Percentiles rank a stretch among this genome's conserved stretches.
Evolutionary conservation across 2,797 vertebrate species (phyloP).

Genomic region (Pagetopsis macropterus): DNA sequence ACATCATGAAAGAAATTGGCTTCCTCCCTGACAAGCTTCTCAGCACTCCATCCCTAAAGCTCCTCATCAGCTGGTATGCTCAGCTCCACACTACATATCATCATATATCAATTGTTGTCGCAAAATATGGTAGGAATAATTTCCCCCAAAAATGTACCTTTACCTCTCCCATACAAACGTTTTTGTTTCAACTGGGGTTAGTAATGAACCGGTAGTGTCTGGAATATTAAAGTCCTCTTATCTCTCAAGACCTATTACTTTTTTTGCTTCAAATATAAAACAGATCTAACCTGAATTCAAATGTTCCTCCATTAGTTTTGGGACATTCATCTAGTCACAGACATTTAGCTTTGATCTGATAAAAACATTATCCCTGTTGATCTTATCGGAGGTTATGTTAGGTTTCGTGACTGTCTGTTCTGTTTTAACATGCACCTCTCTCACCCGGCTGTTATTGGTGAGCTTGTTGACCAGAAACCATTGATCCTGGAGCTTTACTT

Average conservation of each 20-base stretch:
- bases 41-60: slow-evolving; percentile 90
- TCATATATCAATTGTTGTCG: background rate
- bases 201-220: background rate
- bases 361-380: background rate
- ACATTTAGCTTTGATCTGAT: background rate
- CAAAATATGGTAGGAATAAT: background rate
- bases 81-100: background rate
- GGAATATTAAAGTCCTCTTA: background rate
- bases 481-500: background rate
- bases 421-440: background rate
- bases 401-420: background rate
- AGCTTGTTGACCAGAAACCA: background rate
- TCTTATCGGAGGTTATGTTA: background rate
- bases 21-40: slow-evolving; percentile 93
- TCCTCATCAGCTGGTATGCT: slow-evolving; percentile 91
- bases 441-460: background rate
- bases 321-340: background rate
- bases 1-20: slow-evolving; percentile 97
- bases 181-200: background rate
- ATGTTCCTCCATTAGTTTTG: background rate
- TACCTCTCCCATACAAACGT: background rate
- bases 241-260: background rate
- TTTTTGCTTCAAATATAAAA: background rate
- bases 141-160: background rate
- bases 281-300: background rate